Evolutionary conservation across 2,113 vertebrate genomes (phyloP).

Genomic region (Alligator mississippiensis): DNA sequence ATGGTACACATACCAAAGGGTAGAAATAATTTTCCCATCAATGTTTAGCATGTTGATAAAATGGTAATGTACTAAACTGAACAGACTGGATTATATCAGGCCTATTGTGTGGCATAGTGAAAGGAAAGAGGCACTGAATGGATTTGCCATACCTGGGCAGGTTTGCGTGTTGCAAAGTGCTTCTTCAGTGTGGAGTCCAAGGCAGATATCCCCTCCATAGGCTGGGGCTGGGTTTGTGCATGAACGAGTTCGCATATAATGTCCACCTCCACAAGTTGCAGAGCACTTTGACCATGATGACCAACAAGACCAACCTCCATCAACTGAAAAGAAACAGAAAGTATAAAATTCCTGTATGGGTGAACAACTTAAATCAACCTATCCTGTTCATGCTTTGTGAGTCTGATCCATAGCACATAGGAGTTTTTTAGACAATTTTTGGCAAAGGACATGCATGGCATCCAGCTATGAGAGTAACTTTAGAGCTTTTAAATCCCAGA

Average conservation of each 20-base stretch:
- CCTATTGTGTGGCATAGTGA: not conserved
- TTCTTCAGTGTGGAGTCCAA: slow-evolving; percentile 96
- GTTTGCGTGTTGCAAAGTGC: slow-evolving; percentile 93
- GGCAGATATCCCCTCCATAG: slow-evolving; percentile 95
- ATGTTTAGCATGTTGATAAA: not conserved
- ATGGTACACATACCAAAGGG: not conserved
- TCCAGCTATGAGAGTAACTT: not conserved
- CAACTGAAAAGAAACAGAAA: slow-evolving; percentile 82
- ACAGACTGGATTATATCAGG: not conserved
- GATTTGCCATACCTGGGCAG: slow-evolving; percentile 85
- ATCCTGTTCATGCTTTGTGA: not conserved
- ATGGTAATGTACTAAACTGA: not conserved
- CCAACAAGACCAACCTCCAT: slow-evolving; percentile 97
- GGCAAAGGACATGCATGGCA: not conserved
- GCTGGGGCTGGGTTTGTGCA: slow-evolving; percentile 93
- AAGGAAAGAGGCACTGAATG: accelerated
- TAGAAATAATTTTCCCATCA: not conserved
- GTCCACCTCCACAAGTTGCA: slow-evolving; percentile 93
- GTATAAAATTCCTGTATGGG: not conserved
- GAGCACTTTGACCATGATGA: slow-evolving; percentile 97
- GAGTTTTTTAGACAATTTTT: not conserved
- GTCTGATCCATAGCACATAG: not conserved
- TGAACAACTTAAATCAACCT: not conserved
- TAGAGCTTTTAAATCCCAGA: not conserved
- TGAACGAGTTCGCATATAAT: slow-evolving; percentile 94